Conservation (phyloP, 2,797 vertebrate genomes). For the Anas capensis region DNA sequence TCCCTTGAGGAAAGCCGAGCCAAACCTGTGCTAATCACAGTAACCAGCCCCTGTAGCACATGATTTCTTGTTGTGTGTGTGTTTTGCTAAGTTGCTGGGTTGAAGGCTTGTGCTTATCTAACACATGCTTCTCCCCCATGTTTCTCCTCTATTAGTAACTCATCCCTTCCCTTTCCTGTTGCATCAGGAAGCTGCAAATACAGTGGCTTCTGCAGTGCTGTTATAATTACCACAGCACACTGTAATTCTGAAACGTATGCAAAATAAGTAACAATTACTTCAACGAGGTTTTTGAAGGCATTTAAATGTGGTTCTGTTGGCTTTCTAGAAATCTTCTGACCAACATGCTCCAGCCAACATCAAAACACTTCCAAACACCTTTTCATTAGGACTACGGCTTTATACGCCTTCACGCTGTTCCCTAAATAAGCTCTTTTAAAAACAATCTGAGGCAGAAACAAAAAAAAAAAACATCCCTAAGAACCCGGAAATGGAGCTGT, state of each 20-base stretch:
- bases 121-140: neutral
- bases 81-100: constrained; percentile 13
- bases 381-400: neutral
- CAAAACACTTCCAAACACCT: neutral
- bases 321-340: constrained; percentile 25
- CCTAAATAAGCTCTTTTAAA: neutral
- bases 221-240: constrained; percentile 46
- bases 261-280: constrained; percentile 33
- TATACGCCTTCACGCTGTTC: neutral
- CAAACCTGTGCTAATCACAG: constrained; percentile 45
- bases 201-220: constrained; percentile 57
- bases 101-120: constrained; percentile 40
- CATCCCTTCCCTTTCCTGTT: constrained; percentile 76
- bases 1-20: neutral
- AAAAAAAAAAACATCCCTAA: neutral
- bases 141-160: constrained; percentile 56
- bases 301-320: neutral
- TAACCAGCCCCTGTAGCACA: neutral
- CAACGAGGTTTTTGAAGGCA: neutral
- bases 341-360: neutral
- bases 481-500: neutral
- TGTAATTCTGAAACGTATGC: constrained; percentile 38
- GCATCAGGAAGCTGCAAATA: constrained; percentile 71
- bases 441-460: neutral
- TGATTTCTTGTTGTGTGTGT: neutral